Conservation (phyloP, 2,797 vertebrate species). For the Enteromius radiatus region DNA sequence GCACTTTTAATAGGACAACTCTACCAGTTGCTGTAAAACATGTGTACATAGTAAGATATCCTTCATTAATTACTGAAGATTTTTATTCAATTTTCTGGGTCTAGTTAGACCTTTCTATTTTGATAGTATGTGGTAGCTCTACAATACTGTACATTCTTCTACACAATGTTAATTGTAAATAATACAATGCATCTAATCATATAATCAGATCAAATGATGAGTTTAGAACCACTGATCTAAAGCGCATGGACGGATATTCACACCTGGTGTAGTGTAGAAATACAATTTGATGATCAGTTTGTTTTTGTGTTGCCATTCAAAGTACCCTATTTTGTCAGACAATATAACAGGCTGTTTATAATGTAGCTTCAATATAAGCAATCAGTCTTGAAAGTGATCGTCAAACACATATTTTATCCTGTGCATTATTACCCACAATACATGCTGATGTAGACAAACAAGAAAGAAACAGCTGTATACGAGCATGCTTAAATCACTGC, state of each 20-base stretch:
- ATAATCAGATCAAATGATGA: neutral
- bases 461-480: constrained; percentile 3
- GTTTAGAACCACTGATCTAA: neutral
- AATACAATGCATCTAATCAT: neutral
- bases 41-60: neutral
- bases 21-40: neutral
- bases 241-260: neutral
- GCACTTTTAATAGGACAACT: neutral
- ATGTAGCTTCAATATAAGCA: constrained; percentile 13
- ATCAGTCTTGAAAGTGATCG: constrained; percentile 9
- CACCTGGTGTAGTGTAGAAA: neutral
- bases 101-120: neutral
- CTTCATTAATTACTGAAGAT: neutral
- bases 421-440: constrained; percentile 29
- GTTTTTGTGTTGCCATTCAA: neutral
- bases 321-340: neutral
- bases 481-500: constrained; percentile 24
- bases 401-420: constrained; percentile 20
- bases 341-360: neutral
- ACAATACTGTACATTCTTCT: neutral
- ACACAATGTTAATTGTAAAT: neutral
- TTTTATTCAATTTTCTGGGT: constrained; percentile 2
- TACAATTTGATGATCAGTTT: neutral
- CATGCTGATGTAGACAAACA: constrained; percentile 33
- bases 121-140: neutral